A percentile compares a stretch with the other conserved stretches of the same genome.
These are phyloP conservation scores for Anaspis maculata DNA, from an alignment of 2,888 invertebrate genomes.

Conservation along the genomic window DNA sequence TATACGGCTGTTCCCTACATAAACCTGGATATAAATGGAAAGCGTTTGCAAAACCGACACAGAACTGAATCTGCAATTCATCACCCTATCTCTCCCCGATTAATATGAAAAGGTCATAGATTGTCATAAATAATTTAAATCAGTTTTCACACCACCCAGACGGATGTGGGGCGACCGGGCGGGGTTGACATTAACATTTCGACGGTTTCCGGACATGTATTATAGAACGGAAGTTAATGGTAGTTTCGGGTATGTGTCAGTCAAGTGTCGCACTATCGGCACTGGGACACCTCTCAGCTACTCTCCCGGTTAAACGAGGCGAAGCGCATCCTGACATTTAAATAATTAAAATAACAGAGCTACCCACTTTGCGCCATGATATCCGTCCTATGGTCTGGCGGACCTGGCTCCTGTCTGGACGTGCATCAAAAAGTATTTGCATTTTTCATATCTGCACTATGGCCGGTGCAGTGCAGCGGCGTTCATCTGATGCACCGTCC, in stretches of 20 bases:
- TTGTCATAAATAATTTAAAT: slow-evolving; percentile 23
- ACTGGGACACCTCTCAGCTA: slow-evolving; percentile 9
- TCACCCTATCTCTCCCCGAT: too few species aligned
- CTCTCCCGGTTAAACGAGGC: slow-evolving; percentile 7
- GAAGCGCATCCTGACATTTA: slow-evolving; percentile 13
- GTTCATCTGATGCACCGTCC: too few species aligned
- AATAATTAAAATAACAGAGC: slow-evolving; percentile 26
- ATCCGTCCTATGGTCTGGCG: too few species aligned
- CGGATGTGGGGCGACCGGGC: slow-evolving; percentile 20
- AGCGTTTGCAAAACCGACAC: too few species aligned
- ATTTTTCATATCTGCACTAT: too few species aligned
- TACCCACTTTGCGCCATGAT: slow-evolving; percentile 19
- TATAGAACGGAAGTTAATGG: slow-evolving; percentile 37
- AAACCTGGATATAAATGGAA: too few species aligned
- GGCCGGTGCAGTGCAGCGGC: too few species aligned
- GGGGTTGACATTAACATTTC: slow-evolving; percentile 32
- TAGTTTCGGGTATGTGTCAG: slow-evolving; percentile 37
- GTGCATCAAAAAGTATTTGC: slow-evolving; percentile 1
- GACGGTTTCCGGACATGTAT: slow-evolving; percentile 31
- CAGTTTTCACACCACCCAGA: slow-evolving; percentile 25
- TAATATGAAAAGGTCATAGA: slow-evolving; percentile 4
- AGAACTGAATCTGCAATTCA: too few species aligned
- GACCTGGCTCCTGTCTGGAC: too few species aligned
- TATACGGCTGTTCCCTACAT: too few species aligned
- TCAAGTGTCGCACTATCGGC: slow-evolving; percentile 26